Evolutionary conservation across 2,797 vertebrate species (phyloP).

Genomic region (Dendrocincla tyrannina): DNA sequence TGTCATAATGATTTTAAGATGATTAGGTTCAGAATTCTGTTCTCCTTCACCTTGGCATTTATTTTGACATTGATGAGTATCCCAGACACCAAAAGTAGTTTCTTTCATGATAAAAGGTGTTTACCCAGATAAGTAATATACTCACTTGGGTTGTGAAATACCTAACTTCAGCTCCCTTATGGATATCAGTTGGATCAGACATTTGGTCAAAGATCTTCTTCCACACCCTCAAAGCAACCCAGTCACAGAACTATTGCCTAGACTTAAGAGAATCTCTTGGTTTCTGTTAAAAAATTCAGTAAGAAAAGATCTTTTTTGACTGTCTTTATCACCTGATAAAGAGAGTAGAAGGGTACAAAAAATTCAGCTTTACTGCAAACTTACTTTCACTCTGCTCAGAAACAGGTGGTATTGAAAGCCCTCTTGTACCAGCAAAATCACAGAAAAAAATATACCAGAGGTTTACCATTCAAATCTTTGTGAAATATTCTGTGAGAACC

Average conservation of each 20-base stretch:
- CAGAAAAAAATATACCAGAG: background rate
- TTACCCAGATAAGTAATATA: background rate
- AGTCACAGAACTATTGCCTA: background rate
- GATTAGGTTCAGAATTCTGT: background rate
- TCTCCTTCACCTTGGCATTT: background rate
- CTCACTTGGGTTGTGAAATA: background rate
- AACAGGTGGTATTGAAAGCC: background rate
- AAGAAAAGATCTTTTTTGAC: background rate
- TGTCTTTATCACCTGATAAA: accelerated
- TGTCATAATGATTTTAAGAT: background rate
- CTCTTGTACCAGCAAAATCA: background rate
- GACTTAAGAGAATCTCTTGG: background rate
- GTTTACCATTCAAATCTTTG: background rate
- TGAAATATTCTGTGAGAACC: background rate
- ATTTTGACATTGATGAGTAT: background rate
- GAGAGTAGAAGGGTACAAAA: background rate
- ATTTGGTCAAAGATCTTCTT: background rate
- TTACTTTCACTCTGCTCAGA: background rate
- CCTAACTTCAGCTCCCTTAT: background rate
- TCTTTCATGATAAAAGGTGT: background rate
- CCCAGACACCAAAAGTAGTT: background rate
- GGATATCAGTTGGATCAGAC: background rate
- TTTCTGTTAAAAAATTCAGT: background rate
- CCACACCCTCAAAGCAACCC: background rate
- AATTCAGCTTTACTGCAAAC: background rate